Percentiles rank a stretch among this genome's conserved stretches.
phyloP scores from a whole-genome alignment of 1,140 invertebrate genomes.

The Fopius arisanus region DNA sequence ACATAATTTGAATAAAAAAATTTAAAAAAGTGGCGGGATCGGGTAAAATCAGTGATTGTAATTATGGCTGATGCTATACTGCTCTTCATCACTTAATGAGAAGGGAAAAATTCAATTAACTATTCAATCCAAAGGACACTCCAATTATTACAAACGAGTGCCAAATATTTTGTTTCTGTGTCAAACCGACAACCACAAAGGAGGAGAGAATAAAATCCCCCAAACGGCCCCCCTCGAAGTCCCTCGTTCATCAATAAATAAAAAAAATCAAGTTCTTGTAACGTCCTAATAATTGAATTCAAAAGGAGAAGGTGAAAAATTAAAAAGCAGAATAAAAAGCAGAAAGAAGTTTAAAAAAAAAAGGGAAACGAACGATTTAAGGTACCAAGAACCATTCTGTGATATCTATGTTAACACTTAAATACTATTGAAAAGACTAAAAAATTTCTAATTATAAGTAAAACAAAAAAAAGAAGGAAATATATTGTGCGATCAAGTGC shows the following conservation, averaged over 20 bases:
- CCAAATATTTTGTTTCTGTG: neutral
- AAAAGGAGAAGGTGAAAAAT: constrained; percentile 43
- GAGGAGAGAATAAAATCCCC: constrained; percentile 21
- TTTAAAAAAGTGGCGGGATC: neutral
- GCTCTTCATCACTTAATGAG: neutral
- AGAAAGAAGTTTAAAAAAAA: too few species aligned
- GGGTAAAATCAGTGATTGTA: neutral
- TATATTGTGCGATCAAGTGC: constrained; percentile 25
- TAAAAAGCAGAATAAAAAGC: constrained; percentile 54
- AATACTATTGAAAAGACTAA: constrained; percentile 64
- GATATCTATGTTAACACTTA: constrained; percentile 67
- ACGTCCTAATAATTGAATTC: constrained; percentile 41
- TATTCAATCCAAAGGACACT: neutral
- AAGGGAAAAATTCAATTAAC: neutral
- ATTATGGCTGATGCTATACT: neutral
- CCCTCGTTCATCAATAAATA: constrained; percentile 42
- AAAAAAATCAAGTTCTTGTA: constrained; percentile 50
- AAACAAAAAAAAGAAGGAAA: constrained; percentile 31
- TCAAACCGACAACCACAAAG: neutral
- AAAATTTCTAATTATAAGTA: constrained; percentile 61
- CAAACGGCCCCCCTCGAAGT: constrained; percentile 13
- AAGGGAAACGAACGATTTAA: constrained; percentile 55
- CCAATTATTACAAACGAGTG: neutral
- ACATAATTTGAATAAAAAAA: neutral
- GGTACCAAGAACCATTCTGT: constrained; percentile 67